A percentile compares a stretch with the other conserved stretches of the same genome.
Conservation (phyloP, 1,140 invertebrate genomes). For the Drosophila takahashii region DNA sequence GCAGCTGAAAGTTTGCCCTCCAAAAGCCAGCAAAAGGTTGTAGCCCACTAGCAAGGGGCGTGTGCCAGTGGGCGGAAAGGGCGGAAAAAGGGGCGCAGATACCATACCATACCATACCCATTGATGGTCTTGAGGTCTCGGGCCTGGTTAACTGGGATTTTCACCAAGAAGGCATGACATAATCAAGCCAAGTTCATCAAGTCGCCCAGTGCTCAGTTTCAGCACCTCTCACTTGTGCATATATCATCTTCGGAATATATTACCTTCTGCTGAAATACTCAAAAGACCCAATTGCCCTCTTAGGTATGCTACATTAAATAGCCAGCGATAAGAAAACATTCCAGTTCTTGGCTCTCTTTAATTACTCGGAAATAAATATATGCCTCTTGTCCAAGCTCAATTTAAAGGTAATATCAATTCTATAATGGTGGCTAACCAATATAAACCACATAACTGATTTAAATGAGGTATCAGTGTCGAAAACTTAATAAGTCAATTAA, state of each 20-base stretch:
- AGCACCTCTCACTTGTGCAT: neutral
- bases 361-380: neutral
- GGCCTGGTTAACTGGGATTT: slow-evolving; percentile 45
- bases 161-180: slow-evolving; percentile 44
- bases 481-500: too few relatives aligned
- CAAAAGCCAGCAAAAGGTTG: slow-evolving; percentile 77
- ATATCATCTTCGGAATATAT: neutral
- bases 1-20: slow-evolving; percentile 67
- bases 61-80: neutral
- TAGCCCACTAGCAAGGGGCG: slow-evolving; percentile 42
- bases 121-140: slow-evolving; percentile 27
- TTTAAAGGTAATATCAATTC: too few relatives aligned
- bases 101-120: slow-evolving; percentile 18
- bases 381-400: neutral
- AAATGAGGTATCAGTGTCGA: too few relatives aligned
- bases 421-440: too few relatives aligned
- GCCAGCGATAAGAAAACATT: neutral
- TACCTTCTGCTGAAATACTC: neutral
- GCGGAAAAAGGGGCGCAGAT: slow-evolving; percentile 7
- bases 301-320: neutral
- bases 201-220: slow-evolving; percentile 10
- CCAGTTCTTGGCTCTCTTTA: neutral
- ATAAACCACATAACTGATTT: too few relatives aligned
- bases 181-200: slow-evolving; percentile 53
- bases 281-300: neutral